Percentiles rank a stretch among this genome's conserved stretches.
phyloP scores from a whole-genome alignment of 1,140 invertebrate genomes.

The Arion vulgaris region DNA sequence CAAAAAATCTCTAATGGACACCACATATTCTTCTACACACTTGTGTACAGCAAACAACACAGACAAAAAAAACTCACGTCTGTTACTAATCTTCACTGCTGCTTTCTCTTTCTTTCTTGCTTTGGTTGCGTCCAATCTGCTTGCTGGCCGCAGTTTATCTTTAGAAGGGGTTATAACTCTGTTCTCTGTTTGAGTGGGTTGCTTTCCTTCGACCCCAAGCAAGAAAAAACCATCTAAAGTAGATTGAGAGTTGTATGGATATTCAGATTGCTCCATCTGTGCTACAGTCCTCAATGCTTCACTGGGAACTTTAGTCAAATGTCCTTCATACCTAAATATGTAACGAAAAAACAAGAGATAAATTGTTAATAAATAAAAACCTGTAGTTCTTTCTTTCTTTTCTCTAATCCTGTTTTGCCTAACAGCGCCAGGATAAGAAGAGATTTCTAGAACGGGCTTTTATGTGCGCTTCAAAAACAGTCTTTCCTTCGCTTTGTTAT shows the following conservation, averaged over 20 bases:
- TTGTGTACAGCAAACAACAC: too few relatives aligned
- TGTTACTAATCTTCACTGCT: constrained; percentile 55
- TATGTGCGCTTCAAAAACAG: too few relatives aligned
- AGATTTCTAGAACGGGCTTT: too few relatives aligned
- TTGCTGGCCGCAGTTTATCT: constrained; percentile 33
- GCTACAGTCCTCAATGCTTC: constrained; percentile 20
- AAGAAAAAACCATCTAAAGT: constrained; percentile 54
- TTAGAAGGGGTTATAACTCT: constrained; percentile 26
- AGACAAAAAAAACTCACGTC: constrained; percentile 49
- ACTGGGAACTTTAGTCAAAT: constrained; percentile 23
- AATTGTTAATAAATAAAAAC: too few relatives aligned
- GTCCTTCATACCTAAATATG: constrained; percentile 14
- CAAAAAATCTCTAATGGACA: too few relatives aligned
- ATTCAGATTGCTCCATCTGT: neutral
- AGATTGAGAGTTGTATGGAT: constrained; percentile 32
- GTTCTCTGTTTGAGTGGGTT: constrained; percentile 23
- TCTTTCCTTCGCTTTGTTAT: too few relatives aligned
- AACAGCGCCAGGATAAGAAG: too few relatives aligned
- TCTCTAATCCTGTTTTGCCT: too few relatives aligned
- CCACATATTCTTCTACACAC: too few relatives aligned
- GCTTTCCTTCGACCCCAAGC: constrained; percentile 48
- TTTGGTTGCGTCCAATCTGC: constrained; percentile 33
- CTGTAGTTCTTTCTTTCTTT: too few relatives aligned
- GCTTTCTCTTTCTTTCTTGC: constrained; percentile 35
- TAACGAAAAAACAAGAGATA: constrained; percentile 7